phyloP scores from a whole-genome alignment of 2,113 vertebrate genomes.

The Abramis brama region DNA sequence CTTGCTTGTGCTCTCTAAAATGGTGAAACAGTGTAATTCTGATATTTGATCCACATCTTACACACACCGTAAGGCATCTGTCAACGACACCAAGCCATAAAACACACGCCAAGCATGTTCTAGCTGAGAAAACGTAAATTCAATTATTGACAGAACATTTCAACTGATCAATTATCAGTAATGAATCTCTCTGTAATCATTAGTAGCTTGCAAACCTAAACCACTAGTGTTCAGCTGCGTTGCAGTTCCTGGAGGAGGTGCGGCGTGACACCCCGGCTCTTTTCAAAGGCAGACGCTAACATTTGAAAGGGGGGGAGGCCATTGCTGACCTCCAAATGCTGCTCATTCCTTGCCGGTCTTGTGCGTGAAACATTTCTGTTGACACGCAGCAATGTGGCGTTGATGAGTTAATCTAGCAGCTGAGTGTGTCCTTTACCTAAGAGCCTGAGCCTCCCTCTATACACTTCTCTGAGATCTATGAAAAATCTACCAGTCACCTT shows the following conservation, averaged over 20 bases:
- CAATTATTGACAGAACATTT: constrained; percentile 34
- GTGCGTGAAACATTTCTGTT: constrained; percentile 83
- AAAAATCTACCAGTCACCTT: too few species aligned
- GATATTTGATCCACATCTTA: not conserved
- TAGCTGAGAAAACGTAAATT: constrained; percentile 18
- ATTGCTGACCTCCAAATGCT: constrained; percentile 81
- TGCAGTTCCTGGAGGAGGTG: constrained; percentile 70
- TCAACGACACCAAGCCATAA: not conserved
- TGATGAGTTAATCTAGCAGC: constrained; percentile 87
- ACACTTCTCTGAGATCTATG: not conserved
- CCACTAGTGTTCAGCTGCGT: constrained; percentile 51
- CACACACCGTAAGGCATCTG: not conserved
- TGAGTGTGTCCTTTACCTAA: constrained; percentile 81
- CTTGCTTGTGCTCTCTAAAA: not conserved
- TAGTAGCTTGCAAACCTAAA: constrained; percentile 57
- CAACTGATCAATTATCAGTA: constrained; percentile 21
- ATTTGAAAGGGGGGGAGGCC: constrained; percentile 74
- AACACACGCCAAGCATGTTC: not conserved
- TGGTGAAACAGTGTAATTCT: not conserved
- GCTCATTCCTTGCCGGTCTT: constrained; percentile 80
- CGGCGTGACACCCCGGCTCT: constrained; percentile 72
- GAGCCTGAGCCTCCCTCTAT: not conserved
- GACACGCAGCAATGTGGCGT: constrained; percentile 82
- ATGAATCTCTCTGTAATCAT: constrained; percentile 52
- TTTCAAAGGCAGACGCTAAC: constrained; percentile 79